phyloP scores from a whole-genome alignment of 1,140 invertebrate species.

The Neotoxoptera formosana region DNA sequence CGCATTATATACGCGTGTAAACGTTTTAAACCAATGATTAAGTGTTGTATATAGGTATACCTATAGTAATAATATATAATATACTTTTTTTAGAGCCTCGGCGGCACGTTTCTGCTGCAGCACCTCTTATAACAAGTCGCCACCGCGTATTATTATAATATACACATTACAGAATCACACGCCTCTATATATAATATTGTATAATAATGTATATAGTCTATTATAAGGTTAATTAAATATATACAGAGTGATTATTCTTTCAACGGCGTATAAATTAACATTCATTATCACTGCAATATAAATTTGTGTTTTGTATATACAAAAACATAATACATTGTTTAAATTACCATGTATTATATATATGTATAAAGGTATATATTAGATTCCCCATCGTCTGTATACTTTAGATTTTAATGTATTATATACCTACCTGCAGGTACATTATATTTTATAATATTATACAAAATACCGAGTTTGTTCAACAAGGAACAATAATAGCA shows the following conservation, averaged over 20 bases:
- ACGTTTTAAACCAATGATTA: not conserved
- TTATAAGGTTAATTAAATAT: not conserved
- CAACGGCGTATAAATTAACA: not conserved
- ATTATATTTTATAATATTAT: too few relatives aligned
- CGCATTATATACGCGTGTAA: not conserved
- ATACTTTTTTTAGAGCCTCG: not conserved
- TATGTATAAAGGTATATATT: too few relatives aligned
- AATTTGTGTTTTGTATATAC: not conserved
- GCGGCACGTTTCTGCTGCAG: not conserved
- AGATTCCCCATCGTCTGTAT: too few relatives aligned
- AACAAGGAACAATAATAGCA: too few relatives aligned
- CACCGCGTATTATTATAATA: too few relatives aligned
- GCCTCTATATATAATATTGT: too few relatives aligned
- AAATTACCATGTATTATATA: too few relatives aligned
- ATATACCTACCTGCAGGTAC: not conserved
- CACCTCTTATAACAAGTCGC: not conserved
- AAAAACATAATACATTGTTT: not conserved
- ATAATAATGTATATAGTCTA: too few relatives aligned
- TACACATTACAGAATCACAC: not conserved
- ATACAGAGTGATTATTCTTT: not conserved
- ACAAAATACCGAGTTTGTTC: too few relatives aligned
- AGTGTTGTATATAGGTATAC: not conserved
- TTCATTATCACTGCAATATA: not conserved
- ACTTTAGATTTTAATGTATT: not conserved
- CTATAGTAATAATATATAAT: not conserved